Evolutionary conservation across 2,888 invertebrate genomes (phyloP), one percentile per base, ranked within the genome.

Genomic region (Brenthis hecate): DNA sequence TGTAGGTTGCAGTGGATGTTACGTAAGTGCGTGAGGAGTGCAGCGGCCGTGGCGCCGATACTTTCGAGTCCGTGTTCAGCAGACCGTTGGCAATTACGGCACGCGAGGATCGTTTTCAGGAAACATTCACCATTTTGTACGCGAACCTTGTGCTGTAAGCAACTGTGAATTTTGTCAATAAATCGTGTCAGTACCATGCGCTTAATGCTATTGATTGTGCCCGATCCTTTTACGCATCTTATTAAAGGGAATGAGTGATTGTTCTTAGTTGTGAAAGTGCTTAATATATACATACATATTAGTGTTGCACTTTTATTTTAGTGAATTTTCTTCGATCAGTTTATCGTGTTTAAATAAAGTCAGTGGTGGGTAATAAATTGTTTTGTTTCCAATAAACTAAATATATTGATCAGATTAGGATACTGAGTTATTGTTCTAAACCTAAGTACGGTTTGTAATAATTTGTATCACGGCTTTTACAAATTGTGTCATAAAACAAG

Each of bases 91-190:
- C 83, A 84, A 85, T 86, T 85, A 85, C 85, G 75, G 84, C 87
- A 87, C 89, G 88, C 89, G 85, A 88, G 84, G 84, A 86, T 82
- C 85, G 87, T 81, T 89, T 90, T 89, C 88, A 88, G 88, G 86
- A 87, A 87, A 89, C 91, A 88, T 89, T 91, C 89, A 90, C 91
- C 89, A 91, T 91, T 90, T 89, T 90, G 85, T 85, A 79, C 78
- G 82, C 85, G 87, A 77, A 80, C 79, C 81, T 86, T 81, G 86
- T 76, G 79, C 81, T 77, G 81, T 53, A 60, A 74, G 81, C 81
- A 73, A 80, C 84, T 80, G 73, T 72, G 69, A 50, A 57, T 72
- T 56, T 69, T 54, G 67, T 58, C 62, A 60, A 56, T 68, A 48
- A 70, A 67, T 66, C 61, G 60, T 64, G 60, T 70, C 65, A 72